Percentiles rank a stretch among this genome's conserved stretches.
These are phyloP conservation scores for Hetaerina americana DNA, from an alignment of 1,140 invertebrate species.

Conservation along the genomic window DNA sequence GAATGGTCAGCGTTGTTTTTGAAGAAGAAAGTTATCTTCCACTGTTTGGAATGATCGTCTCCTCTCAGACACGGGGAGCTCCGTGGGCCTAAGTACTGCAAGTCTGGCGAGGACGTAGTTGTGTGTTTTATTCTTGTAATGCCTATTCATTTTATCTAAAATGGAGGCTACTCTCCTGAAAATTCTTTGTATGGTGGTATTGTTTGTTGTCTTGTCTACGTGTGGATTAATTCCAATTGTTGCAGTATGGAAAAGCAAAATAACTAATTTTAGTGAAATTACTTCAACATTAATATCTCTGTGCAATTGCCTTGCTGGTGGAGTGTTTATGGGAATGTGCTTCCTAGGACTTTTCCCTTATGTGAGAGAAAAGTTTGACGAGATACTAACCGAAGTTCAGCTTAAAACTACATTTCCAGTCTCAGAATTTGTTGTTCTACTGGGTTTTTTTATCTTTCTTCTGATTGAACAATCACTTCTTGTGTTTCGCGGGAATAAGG, in stretches of 20 bases:
- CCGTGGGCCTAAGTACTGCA: no score
- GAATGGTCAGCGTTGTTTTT: no score
- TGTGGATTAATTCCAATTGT: neutral
- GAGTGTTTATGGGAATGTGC: neutral
- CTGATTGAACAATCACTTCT: neutral
- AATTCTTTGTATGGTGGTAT: neutral
- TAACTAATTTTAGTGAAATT: neutral
- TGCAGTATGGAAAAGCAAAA: neutral
- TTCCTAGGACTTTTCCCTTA: neutral
- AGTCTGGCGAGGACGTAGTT: no score
- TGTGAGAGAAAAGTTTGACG: neutral
- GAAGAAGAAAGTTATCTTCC: no score
- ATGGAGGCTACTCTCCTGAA: neutral
- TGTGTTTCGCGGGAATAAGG: neutral
- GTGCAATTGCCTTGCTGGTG: neutral
- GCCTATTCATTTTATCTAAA: neutral
- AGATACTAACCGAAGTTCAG: neutral
- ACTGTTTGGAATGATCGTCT: no score
- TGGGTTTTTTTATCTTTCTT: neutral
- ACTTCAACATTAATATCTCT: neutral
- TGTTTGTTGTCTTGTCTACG: neutral
- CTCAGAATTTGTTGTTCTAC: neutral
- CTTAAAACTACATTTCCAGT: neutral
- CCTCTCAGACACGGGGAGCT: no score
- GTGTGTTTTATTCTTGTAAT: no score